Evolutionary conservation across 2,113 vertebrate species (phyloP).

Genomic region (human): GRCh38 chr7:129657001-129657500

Average conservation of each 20-base stretch:
- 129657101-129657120: neutral
- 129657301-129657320: neutral
- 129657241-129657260: neutral
- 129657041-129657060: constrained; percentile 21
- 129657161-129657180: neutral
- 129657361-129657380: constrained; percentile 92
- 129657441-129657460: constrained; percentile 94
- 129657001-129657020: constrained; percentile 3
- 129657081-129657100: constrained; percentile 25
- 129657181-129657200: constrained; percentile 20
- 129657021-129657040: constrained; percentile 3
- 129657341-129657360: constrained; percentile 92
- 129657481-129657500: constrained; percentile 97
- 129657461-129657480: constrained; percentile 97
- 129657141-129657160: neutral
- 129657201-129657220: neutral
- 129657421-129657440: constrained; percentile 95
- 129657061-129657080: constrained; percentile 28
- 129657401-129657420: constrained; percentile 95
- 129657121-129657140: constrained; percentile 43
- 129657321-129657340: neutral
- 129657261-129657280: neutral
- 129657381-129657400: constrained; percentile 98
- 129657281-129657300: neutral
- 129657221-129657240: neutral